Conservation (phyloP, 1,140 invertebrate genomes). For the Apocrypta bakeri region DNA sequence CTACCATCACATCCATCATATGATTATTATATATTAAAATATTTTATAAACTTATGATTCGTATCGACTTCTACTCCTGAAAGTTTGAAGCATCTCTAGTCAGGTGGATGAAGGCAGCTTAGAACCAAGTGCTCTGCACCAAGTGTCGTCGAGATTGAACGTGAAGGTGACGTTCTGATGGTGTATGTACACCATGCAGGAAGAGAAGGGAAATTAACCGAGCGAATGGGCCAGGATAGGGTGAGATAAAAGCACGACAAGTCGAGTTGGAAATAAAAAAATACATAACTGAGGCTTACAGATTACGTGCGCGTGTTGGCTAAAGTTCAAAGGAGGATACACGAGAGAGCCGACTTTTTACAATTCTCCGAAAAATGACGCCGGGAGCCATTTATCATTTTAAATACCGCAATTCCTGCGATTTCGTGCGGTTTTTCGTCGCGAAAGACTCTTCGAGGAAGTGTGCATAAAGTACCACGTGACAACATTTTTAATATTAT, state of each 20-base stretch:
- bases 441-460: slow-evolving; percentile 22
- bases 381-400: slow-evolving; percentile 46
- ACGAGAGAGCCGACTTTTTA: slow-evolving; percentile 23
- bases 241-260: slow-evolving; percentile 28
- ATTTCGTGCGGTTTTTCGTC: slow-evolving; percentile 44
- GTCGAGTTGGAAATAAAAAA: background rate
- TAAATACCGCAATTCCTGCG: slow-evolving; percentile 39
- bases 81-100: slow-evolving; percentile 7
- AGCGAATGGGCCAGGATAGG: background rate
- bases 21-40: too few species aligned
- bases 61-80: slow-evolving; percentile 55
- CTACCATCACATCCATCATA: too few species aligned
- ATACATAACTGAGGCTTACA: slow-evolving; percentile 28
- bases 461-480: slow-evolving; percentile 29
- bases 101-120: too few species aligned
- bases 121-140: too few species aligned
- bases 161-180: slow-evolving; percentile 39
- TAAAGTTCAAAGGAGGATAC: slow-evolving; percentile 41
- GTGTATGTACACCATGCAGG: background rate
- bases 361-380: slow-evolving; percentile 45
- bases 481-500: slow-evolving; percentile 37
- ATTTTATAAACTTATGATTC: slow-evolving; percentile 49
- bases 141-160: slow-evolving; percentile 55
- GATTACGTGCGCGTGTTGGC: too few species aligned
- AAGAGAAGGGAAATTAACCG: slow-evolving; percentile 44